A percentile compares a stretch with the other conserved stretches of the same genome.
These are phyloP conservation scores for Mormyrus hasselquistii DNA, from an alignment of 2,797 vertebrate species.

Conservation along the genomic window DNA sequence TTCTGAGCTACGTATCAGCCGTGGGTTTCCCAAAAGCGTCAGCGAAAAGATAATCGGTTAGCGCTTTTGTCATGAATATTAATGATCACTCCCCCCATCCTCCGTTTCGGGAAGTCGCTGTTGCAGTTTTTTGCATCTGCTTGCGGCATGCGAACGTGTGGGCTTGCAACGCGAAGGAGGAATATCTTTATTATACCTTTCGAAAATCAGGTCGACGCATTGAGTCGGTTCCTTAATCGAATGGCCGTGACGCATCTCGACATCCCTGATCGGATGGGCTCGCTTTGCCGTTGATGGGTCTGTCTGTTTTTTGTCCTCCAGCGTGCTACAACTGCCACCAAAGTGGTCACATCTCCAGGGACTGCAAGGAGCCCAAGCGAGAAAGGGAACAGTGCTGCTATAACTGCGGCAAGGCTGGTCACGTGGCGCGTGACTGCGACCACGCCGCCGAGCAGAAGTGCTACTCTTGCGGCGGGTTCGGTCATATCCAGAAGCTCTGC, in stretches of 20 bases:
- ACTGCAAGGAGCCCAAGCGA: slow-evolving; percentile 97
- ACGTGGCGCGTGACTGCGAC: slow-evolving; percentile 94
- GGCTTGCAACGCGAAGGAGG: not conserved
- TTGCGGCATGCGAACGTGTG: not conserved
- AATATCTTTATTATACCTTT: not conserved
- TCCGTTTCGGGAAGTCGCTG: not conserved
- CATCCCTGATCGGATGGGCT: not conserved
- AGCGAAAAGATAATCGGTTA: not conserved
- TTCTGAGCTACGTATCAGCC: not conserved
- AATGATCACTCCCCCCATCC: not conserved
- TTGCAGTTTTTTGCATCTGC: not conserved
- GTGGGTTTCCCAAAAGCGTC: not conserved
- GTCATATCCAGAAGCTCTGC: slow-evolving; percentile 97
- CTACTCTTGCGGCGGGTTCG: slow-evolving; percentile 93
- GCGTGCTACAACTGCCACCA: slow-evolving; percentile 98
- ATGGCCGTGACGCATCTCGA: not conserved
- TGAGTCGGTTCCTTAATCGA: not conserved
- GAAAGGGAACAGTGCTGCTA: slow-evolving; percentile 97
- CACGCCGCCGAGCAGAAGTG: slow-evolving; percentile 96
- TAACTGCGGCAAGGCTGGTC: slow-evolving; percentile 92
- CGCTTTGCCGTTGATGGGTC: not conserved
- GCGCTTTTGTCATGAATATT: not conserved
- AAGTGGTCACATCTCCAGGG: slow-evolving; percentile 95
- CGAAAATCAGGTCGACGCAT: not conserved
- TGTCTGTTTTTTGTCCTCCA: slow-evolving; percentile 58